Evolutionary conservation across 2,113 vertebrate genomes (phyloP).

Genomic region (Eudyptes chrysolophus): DNA sequence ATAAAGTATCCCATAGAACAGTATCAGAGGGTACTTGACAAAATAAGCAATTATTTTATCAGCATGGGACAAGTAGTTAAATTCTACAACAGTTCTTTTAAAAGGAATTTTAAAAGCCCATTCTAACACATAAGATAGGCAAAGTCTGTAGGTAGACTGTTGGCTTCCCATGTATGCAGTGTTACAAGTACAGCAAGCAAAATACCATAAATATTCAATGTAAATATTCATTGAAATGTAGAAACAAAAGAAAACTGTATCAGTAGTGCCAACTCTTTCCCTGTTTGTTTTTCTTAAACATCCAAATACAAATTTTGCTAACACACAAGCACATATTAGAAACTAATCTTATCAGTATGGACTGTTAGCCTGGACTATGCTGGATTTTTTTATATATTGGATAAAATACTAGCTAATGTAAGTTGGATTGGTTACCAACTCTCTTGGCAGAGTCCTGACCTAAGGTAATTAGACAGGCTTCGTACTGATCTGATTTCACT

Average conservation of each 20-base stretch:
- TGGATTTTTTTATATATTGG: neutral
- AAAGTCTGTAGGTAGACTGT: neutral
- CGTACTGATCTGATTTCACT: neutral
- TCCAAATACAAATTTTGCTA: neutral
- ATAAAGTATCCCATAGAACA: neutral
- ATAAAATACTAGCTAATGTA: neutral
- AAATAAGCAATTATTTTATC: neutral
- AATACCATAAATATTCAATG: neutral
- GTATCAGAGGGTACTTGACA: neutral
- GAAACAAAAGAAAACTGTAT: neutral
- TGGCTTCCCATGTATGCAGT: neutral
- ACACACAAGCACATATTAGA: neutral
- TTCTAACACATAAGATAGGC: neutral
- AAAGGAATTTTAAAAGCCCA: neutral
- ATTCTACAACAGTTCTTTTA: neutral
- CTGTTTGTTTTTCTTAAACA: neutral
- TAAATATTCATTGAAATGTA: neutral
- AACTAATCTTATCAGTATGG: neutral
- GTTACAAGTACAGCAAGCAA: neutral
- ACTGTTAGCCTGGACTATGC: neutral
- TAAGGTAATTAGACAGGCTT: neutral
- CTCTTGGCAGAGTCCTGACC: neutral
- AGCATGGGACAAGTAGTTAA: neutral
- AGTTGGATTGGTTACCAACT: neutral
- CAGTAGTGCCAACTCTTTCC: neutral